Evolutionary conservation across 2,888 invertebrate species (phyloP).

Genomic region (Nasonia oneida): DNA sequence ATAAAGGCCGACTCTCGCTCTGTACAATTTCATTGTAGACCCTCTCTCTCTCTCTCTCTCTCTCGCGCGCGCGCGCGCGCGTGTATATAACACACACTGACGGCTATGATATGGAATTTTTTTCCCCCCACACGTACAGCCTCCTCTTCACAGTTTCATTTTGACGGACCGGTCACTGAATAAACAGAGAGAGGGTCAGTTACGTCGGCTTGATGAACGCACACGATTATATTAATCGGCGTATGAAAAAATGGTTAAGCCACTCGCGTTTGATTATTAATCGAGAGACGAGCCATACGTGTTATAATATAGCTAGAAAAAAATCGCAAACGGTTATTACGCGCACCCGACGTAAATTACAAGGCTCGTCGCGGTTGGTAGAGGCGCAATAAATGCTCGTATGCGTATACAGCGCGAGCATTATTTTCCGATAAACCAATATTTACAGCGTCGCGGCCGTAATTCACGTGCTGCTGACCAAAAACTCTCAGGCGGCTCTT

Average conservation of each 20-base stretch:
- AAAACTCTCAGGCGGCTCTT: not conserved
- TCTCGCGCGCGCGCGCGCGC: not conserved
- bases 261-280: not conserved
- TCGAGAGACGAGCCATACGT: not conserved
- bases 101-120: not conserved
- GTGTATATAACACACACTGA: not conserved
- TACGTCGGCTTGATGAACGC: not conserved
- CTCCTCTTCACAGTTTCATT: slow-evolving; percentile 27
- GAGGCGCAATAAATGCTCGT: not conserved
- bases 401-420: not conserved
- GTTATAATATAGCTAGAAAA: not conserved
- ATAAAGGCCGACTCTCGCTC: slow-evolving; percentile 40
- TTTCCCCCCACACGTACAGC: not conserved
- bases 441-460: slow-evolving; percentile 22
- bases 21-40: slow-evolving; percentile 25
- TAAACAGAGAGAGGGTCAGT: not conserved
- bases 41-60: not conserved
- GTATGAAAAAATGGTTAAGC: not conserved
- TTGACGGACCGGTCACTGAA: not conserved
- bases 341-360: not conserved
- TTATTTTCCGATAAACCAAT: slow-evolving; percentile 33
- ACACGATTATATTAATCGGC: not conserved
- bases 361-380: not conserved
- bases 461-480: not conserved
- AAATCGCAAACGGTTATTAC: not conserved